A percentile compares a stretch with the other conserved stretches of the same genome.
phyloP scores from a whole-genome alignment of 2,888 invertebrate genomes.

The Leucophenga maculata region DNA sequence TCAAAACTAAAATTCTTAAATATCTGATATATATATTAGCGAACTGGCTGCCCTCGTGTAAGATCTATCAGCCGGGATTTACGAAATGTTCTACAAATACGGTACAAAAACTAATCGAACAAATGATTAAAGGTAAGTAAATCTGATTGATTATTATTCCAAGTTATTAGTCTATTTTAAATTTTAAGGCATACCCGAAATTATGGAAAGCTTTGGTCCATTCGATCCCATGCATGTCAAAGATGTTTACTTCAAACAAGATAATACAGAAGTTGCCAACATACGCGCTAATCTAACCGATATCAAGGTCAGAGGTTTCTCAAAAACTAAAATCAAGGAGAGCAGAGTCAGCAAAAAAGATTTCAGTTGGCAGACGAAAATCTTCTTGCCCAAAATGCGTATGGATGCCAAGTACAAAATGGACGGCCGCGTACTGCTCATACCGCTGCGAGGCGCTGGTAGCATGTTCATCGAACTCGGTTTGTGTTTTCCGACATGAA shows the following conservation, averaged over 20 bases:
- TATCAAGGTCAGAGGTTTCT: conserved; percentile 78
- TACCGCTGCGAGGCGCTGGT: conserved; percentile 79
- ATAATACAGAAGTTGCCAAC: conserved; percentile 80
- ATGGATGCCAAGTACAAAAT: conserved; percentile 80
- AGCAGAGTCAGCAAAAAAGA: conserved; percentile 79
- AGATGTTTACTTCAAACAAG: conserved; percentile 79
- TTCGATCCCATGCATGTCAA: conserved; percentile 79
- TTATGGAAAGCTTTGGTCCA: conserved; percentile 72
- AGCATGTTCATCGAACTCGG: conserved; percentile 81
- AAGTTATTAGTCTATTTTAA: not conserved
- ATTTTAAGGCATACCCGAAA: conserved; percentile 59
- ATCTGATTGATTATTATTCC: not conserved
- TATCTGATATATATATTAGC: conserved; percentile 71
- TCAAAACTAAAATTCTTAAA: not conserved
- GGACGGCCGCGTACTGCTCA: conserved; percentile 78
- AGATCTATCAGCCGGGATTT: conserved; percentile 77
- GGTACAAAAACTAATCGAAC: conserved; percentile 75
- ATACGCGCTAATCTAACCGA: conserved; percentile 80
- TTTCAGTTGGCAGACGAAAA: conserved; percentile 78
- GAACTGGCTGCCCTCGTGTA: conserved; percentile 78
- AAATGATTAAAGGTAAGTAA: conserved; percentile 71
- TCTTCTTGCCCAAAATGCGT: conserved; percentile 77
- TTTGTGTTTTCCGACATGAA: conserved; percentile 59
- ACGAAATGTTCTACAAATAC: conserved; percentile 78
- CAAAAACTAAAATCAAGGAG: conserved; percentile 75